These are phyloP conservation scores for Hippocampus mohnikei DNA, from an alignment of 2,113 vertebrate species.

Conservation along the genomic window DNA sequence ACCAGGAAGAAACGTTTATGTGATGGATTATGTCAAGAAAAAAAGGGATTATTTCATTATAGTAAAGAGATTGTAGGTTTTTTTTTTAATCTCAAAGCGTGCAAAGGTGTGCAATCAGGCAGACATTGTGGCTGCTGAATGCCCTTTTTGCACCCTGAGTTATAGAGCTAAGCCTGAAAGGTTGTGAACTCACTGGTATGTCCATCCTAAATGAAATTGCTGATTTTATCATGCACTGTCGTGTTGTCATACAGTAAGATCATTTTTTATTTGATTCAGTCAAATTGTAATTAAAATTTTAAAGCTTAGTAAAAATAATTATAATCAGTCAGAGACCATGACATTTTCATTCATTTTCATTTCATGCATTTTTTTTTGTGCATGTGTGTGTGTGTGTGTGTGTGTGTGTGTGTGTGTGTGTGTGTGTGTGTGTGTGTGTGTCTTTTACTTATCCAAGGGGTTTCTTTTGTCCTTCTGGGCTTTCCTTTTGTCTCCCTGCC, in stretches of 20 bases:
- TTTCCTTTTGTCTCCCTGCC: constrained; percentile 27
- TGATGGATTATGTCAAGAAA: no score
- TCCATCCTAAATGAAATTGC: not conserved
- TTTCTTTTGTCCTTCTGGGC: not conserved
- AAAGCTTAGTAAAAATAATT: no score
- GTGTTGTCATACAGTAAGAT: not conserved
- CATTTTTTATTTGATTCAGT: not conserved
- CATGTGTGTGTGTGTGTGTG: no score
- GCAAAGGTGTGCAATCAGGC: not conserved
- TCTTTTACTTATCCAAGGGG: not conserved
- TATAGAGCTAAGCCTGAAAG: no score
- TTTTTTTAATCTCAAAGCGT: not conserved
- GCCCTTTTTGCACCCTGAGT: not conserved
- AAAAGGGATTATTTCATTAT: not conserved
- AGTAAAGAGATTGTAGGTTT: no score
- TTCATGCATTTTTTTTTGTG: not conserved
- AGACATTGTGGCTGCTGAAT: not conserved
- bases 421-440: not conserved
- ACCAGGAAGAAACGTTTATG: no score
- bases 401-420: not conserved
- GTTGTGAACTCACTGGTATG: not conserved
- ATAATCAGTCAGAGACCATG: no score
- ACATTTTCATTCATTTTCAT: no score
- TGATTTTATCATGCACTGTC: not conserved
- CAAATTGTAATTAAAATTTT: no score